These are phyloP conservation scores for Huso huso DNA, from an alignment of 2,797 vertebrate genomes.

Conservation along the genomic window DNA sequence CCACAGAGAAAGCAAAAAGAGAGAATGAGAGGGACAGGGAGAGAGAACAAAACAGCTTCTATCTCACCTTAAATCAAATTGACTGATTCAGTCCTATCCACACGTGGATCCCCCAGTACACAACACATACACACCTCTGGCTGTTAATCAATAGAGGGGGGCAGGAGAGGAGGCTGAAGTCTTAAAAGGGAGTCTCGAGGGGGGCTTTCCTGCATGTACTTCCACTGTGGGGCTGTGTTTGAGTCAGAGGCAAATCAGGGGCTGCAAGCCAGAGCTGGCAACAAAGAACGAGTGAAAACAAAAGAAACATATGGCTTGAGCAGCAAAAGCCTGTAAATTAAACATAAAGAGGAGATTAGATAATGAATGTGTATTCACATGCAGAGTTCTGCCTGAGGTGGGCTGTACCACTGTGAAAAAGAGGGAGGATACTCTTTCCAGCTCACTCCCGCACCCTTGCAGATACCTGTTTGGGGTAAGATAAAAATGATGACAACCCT, in stretches of 20 bases:
- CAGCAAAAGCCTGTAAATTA: constrained; percentile 78
- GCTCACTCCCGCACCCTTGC: background rate
- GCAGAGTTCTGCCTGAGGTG: constrained; percentile 48
- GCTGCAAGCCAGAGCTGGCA: constrained; percentile 26
- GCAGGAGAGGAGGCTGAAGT: constrained; percentile 13
- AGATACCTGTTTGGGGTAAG: constrained; percentile 13
- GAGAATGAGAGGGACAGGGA: background rate
- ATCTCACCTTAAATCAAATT: constrained; percentile 24
- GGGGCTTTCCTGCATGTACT: constrained; percentile 13
- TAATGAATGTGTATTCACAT: constrained; percentile 74
- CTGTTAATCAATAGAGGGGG: constrained; percentile 5
- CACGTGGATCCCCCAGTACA: constrained; percentile 1
- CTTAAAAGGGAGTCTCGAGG: background rate
- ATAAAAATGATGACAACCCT: constrained; percentile 7
- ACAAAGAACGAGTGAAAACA: constrained; percentile 53
- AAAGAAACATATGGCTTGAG: constrained; percentile 75
- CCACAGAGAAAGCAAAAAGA: background rate
- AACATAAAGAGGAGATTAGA: constrained; percentile 82
- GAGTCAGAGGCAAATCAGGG: constrained; percentile 15
- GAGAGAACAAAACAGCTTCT: constrained; percentile 8
- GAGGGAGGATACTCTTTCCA: constrained; percentile 14
- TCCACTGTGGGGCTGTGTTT: constrained; percentile 16
- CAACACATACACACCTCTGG: constrained; percentile 20
- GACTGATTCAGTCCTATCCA: constrained; percentile 8
- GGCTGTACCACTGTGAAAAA: constrained; percentile 35